Evolutionary conservation across 37 sponge, comb jelly and placozoan species (phyloP).

Genomic region (Chondrilla cf. caribensis): DNA sequence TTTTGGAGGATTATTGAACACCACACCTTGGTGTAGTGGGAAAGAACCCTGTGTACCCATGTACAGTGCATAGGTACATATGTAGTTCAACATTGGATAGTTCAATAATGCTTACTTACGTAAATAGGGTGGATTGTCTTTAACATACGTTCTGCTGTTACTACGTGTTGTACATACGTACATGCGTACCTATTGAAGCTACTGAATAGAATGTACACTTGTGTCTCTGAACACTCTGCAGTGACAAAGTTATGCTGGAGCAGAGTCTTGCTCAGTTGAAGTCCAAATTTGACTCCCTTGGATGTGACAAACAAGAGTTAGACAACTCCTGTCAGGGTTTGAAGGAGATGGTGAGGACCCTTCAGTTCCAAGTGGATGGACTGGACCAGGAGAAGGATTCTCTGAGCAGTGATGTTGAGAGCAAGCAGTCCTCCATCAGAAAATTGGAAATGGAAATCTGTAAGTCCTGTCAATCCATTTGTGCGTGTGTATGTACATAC

Average conservation of each 20-base stretch:
- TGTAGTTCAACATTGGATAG: too few relatives aligned
- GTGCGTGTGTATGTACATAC: not conserved
- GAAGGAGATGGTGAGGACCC: conserved; percentile 28
- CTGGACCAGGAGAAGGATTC: conserved; percentile 33
- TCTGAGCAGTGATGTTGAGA: conserved; percentile 16
- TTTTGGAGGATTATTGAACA: too few relatives aligned
- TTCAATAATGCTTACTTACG: too few relatives aligned
- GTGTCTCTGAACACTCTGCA: too few relatives aligned
- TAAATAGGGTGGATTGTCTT: too few relatives aligned
- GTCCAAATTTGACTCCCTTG: conserved; percentile 23
- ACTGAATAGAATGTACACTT: too few relatives aligned
- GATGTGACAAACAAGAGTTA: conserved; percentile 22
- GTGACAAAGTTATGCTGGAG: conserved; percentile 42
- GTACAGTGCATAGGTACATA: not conserved
- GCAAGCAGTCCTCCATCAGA: not conserved
- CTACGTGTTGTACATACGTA: too few relatives aligned
- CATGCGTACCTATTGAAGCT: too few relatives aligned
- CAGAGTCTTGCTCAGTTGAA: conserved; percentile 3
- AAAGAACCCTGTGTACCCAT: not conserved
- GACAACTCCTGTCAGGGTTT: conserved; percentile 26
- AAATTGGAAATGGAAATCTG: conserved; percentile 1
- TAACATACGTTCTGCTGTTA: too few relatives aligned
- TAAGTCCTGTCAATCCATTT: not conserved
- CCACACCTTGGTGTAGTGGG: too few relatives aligned
- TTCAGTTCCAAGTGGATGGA: conserved; percentile 43